Evolutionary conservation across 1,140 invertebrate species (phyloP), one percentile per base, ranked within the genome.

Genomic region (Wasmannia auropunctata): DNA sequence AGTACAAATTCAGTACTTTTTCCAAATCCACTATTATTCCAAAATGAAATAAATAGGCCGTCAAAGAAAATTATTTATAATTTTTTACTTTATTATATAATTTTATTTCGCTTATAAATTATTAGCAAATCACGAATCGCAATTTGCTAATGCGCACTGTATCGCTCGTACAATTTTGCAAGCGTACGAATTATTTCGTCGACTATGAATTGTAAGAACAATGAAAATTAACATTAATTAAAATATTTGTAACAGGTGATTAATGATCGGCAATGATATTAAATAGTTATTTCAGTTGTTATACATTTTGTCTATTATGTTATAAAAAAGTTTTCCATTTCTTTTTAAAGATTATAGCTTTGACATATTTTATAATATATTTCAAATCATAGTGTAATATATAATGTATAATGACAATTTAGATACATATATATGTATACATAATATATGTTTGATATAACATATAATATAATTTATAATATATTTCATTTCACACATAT

Each of bases 221-320:
- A 10, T 60, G 60, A 40, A 58, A 43, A 76, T 76, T 14, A 76
- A 40, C 28, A 28, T 28, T 2, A 58, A 34, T 31, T 51, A 60
- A 76, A 56, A 58, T 58, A 58, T 22, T 56, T 56, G 2, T 16
- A 40, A 60, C 3, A 56, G 1, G 8, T 34, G 1, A 75, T 37
- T 54, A 49, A 28, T 56, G 0, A 37, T 16, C 5, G 4, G n/a
- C 11, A 28, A 76, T 60, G 1, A 40, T 1, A 31, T 60, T 60
- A 76, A 60, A 58, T 58, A 76, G 25, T 51, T 22, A 72, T 28
- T 37, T 75, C 0, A n/a, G n/a, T n/a, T n/a, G n/a, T n/a, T n/a
- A n/a, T n/a, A n/a, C n/a, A 58, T 58, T 63, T 63, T 37, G n/a
- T 37, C 19, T 56, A 1, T 8, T 3, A 19, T 58, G 0, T 40